phyloP scores from a whole-genome alignment of 2,113 vertebrate genomes.

The Pelecanoides urinatrix region DNA sequence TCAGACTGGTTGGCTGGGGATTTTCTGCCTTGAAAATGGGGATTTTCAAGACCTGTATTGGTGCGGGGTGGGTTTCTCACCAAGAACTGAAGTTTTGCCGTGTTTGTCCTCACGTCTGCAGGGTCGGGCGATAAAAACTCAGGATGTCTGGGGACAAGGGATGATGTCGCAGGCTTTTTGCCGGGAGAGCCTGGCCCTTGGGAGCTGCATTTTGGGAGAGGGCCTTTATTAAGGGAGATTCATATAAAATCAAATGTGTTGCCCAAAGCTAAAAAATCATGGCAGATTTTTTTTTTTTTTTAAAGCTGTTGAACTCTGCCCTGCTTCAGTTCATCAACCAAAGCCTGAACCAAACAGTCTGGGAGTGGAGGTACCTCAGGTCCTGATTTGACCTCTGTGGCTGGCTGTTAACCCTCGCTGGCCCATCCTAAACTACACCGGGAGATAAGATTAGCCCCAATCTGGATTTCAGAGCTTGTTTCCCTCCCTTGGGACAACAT shows the following conservation, averaged over 20 bases:
- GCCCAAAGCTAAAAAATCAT: not conserved
- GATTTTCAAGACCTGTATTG: not conserved
- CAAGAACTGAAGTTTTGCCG: not conserved
- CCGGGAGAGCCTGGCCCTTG: not conserved
- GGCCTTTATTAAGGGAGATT: not conserved
- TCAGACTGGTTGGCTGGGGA: not conserved
- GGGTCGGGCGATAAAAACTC: not conserved
- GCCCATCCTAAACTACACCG: not conserved
- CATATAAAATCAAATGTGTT: not conserved
- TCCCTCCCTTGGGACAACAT: not conserved
- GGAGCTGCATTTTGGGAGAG: not conserved
- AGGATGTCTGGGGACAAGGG: not conserved
- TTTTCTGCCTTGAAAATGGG: not conserved
- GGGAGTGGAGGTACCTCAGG: not conserved
- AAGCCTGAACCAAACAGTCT: not conserved
- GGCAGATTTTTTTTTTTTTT: not conserved
- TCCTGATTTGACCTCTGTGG: not conserved
- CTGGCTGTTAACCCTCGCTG: constrained; percentile 31
- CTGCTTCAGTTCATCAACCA: constrained; percentile 34
- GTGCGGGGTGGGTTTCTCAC: not conserved
- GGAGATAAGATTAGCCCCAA: not conserved
- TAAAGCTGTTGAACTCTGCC: constrained; percentile 26
- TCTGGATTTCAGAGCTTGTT: not conserved
- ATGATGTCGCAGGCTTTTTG: not conserved
- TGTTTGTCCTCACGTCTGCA: not conserved